Evolutionary conservation across 2,113 vertebrate genomes (phyloP).

Genomic region (Canis aureus): DNA sequence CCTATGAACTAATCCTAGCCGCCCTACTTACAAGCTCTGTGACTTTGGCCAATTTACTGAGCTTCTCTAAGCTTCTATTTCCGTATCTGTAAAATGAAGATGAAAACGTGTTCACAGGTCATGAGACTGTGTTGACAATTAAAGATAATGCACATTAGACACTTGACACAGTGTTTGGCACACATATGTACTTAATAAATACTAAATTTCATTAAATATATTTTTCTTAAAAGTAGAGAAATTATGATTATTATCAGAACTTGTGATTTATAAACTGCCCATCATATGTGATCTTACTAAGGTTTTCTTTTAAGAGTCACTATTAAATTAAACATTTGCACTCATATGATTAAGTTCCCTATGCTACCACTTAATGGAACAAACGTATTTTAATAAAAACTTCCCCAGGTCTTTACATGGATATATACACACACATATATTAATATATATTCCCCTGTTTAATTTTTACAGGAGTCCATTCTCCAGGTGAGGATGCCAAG

Average conservation of each 20-base stretch:
- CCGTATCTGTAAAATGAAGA: constrained; percentile 48
- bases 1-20: background rate
- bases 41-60: constrained; percentile 53
- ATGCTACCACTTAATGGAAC: background rate
- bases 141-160: background rate
- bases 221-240: background rate
- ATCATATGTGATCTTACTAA: background rate
- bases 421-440: no score
- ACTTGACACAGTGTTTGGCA: background rate
- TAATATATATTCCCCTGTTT: background rate
- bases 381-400: background rate
- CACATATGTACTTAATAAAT: background rate
- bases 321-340: background rate
- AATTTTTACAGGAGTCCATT: background rate
- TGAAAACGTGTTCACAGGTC: background rate
- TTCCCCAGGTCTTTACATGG: background rate
- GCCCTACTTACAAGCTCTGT: background rate
- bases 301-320: background rate
- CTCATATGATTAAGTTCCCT: background rate
- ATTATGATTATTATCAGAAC: background rate
- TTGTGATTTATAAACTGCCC: background rate
- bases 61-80: constrained; percentile 38
- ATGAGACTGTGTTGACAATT: background rate
- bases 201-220: background rate
- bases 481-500: background rate